Conservation (phyloP, 2,797 vertebrate genomes). For the Phrynocephalus forsythii region DNA sequence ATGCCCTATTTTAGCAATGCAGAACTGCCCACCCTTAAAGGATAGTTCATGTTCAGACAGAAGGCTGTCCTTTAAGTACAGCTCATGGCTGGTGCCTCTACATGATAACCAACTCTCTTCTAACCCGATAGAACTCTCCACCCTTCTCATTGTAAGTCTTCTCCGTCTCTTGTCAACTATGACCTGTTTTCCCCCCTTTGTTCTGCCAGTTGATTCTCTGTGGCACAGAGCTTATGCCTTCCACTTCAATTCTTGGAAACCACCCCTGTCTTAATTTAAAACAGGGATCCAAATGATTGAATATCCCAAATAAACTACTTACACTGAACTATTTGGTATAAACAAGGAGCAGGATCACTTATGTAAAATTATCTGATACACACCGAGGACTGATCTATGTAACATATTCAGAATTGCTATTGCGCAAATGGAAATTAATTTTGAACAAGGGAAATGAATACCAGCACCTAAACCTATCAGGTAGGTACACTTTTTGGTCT, state of each 20-base stretch:
- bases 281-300: background rate
- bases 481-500: background rate
- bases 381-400: background rate
- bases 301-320: background rate
- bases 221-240: background rate
- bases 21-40: too few relatives aligned
- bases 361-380: background rate
- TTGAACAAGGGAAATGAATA: background rate
- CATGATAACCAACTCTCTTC: too few relatives aligned
- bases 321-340: background rate
- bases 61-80: too few relatives aligned
- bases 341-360: background rate
- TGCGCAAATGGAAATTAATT: background rate
- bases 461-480: background rate
- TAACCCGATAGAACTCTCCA: too few relatives aligned
- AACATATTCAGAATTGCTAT: background rate
- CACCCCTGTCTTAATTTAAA: background rate
- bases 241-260: background rate
- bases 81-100: too few relatives aligned
- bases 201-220: background rate
- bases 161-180: background rate
- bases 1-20: too few relatives aligned
- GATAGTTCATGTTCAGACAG: too few relatives aligned
- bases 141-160: too few relatives aligned
- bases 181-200: background rate